A percentile compares a stretch with the other conserved stretches of the same genome.
Evolutionary conservation across 2,797 vertebrate genomes (phyloP).

Genomic region (Galaxias olidus): DNA sequence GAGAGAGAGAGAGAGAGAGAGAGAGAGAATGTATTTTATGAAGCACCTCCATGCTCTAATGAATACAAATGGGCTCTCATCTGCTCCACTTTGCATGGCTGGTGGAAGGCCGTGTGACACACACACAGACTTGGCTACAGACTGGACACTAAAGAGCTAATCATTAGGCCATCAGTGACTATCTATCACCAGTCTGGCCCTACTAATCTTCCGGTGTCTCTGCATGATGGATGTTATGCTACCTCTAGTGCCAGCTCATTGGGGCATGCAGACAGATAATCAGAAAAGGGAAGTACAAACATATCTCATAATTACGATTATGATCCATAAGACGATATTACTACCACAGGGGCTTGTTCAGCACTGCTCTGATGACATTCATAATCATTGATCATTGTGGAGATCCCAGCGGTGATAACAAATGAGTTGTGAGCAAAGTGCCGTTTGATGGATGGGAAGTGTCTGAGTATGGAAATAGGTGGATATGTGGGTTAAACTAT

Average conservation of each 20-base stretch:
- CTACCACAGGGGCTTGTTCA: conserved; percentile 10
- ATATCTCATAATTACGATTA: conserved; percentile 65
- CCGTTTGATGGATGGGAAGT: conserved; percentile 38
- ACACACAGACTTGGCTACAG: conserved; percentile 23
- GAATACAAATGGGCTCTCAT: conserved; percentile 60
- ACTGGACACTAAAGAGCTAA: conserved; percentile 7
- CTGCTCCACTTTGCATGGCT: conserved; percentile 49
- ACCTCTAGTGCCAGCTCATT: conserved; percentile 41
- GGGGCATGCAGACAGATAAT: conserved; percentile 54
- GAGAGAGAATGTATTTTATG: conserved; percentile 27
- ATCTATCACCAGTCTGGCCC: conserved; percentile 25
- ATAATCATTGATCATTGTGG: conserved; percentile 50
- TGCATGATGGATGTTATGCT: conserved; percentile 60
- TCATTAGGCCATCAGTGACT: conserved; percentile 4
- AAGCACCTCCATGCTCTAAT: conserved; percentile 44
- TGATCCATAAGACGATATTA: conserved; percentile 47
- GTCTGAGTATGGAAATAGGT: conserved; percentile 21
- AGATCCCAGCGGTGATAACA: conserved; percentile 32
- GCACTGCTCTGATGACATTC: conserved; percentile 45
- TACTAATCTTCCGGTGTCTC: conserved; percentile 44
- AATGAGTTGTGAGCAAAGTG: conserved; percentile 39
- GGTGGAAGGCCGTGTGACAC: conserved; percentile 40
- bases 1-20: conserved; percentile 19
- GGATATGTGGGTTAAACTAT: conserved; percentile 28
- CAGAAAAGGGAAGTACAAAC: conserved; percentile 52